Conservation (phyloP, 2,113 vertebrate species). For the Phrynosoma platyrhinos region DNA sequence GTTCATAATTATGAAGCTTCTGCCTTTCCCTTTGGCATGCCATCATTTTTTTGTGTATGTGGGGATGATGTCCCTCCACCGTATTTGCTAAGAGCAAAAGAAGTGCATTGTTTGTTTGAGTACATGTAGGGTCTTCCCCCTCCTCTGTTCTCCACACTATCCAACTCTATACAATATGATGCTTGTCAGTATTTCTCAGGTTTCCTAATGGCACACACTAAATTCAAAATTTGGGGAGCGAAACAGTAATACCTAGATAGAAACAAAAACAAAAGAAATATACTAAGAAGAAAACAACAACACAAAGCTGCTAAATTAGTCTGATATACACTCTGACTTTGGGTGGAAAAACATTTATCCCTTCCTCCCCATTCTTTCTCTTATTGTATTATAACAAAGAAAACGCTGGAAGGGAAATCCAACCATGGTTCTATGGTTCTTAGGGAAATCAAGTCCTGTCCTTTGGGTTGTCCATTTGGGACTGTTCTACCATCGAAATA, state of each 20-base stretch:
- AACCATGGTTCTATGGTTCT: neutral
- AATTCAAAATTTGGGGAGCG: constrained; percentile 65
- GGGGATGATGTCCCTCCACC: neutral
- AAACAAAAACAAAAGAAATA: neutral
- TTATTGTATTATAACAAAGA: neutral
- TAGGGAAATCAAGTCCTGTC: too few relatives aligned
- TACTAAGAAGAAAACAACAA: neutral
- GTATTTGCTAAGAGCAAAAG: constrained; percentile 61
- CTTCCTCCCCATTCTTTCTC: too few relatives aligned
- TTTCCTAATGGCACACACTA: constrained; percentile 85
- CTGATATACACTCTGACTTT: constrained; percentile 60
- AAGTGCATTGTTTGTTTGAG: constrained; percentile 74
- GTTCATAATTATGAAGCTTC: constrained; percentile 55
- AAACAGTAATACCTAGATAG: neutral
- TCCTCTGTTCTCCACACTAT: constrained; percentile 34
- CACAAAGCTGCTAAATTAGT: constrained; percentile 85
- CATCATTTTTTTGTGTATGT: constrained; percentile 38
- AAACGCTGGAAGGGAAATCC: too few relatives aligned
- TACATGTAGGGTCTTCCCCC: neutral
- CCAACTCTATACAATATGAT: constrained; percentile 74
- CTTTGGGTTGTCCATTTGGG: neutral
- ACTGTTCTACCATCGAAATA: too few relatives aligned
- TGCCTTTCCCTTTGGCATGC: constrained; percentile 49
- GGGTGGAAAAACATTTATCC: too few relatives aligned
- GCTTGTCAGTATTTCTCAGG: constrained; percentile 89